Percentiles rank a stretch among this genome's conserved stretches.
Conservation (phyloP, 1,140 invertebrate species). For the Neotoxoptera formosana region DNA sequence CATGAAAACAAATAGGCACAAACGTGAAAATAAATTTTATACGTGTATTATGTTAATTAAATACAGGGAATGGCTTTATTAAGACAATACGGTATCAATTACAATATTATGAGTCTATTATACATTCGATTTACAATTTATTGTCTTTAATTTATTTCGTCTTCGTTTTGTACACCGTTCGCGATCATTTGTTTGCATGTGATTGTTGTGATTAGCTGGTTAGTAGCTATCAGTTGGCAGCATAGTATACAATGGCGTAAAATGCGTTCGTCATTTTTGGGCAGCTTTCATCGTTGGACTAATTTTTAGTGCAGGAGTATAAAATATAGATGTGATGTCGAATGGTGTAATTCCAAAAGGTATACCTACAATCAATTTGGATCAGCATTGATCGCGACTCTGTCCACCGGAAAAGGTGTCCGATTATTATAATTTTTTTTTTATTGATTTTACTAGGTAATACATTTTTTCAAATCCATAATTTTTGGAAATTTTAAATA, state of each 20-base stretch:
- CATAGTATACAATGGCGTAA: not conserved
- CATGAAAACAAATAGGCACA: too few species aligned
- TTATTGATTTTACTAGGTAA: too few species aligned
- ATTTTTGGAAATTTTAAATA: too few species aligned
- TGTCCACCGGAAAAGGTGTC: too few species aligned
- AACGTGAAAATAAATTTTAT: not conserved
- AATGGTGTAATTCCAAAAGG: not conserved
- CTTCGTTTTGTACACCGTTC: not conserved
- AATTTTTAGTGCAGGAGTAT: not conserved
- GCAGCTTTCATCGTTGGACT: not conserved
- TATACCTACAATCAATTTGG: not conserved
- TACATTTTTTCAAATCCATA: too few species aligned
- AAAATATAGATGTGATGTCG: not conserved
- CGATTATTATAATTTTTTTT: too few species aligned
- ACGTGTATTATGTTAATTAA: not conserved
- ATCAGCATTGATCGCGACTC: too few species aligned
- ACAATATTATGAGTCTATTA: too few species aligned
- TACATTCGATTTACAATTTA: not conserved
- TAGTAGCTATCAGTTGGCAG: too few species aligned
- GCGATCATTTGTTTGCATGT: too few species aligned
- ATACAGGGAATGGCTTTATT: not conserved
- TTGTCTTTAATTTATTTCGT: not conserved
- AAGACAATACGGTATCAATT: too few species aligned
- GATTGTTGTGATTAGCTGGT: too few species aligned
- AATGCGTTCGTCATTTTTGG: not conserved